phyloP scores from a whole-genome alignment of 2,113 vertebrate species.

The Misgurnus mizolepis region DNA sequence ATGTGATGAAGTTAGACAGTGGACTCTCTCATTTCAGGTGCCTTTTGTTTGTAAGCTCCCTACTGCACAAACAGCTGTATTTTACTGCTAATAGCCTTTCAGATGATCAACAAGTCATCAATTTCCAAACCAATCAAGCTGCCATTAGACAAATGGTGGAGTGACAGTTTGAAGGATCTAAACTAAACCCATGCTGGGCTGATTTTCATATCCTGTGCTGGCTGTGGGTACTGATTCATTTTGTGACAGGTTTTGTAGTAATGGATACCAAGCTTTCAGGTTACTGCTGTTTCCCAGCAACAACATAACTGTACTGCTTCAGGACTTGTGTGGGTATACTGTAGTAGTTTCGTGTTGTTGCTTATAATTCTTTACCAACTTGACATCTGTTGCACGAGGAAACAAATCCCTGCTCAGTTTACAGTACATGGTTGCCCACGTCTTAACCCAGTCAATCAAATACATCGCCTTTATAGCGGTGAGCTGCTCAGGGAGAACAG shows the following conservation, averaged over 20 bases:
- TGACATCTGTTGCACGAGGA: conserved; percentile 22
- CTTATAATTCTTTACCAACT: background rate
- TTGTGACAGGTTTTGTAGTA: background rate
- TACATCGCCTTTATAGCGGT: background rate
- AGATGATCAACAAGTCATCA: background rate
- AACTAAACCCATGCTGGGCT: background rate
- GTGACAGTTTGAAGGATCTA: background rate
- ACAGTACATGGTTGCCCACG: background rate
- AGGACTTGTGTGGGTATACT: conserved; percentile 13
- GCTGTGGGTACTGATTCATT: background rate
- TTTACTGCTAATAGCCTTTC: background rate
- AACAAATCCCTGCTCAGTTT: background rate
- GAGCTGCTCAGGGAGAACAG: background rate
- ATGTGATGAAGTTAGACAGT: background rate
- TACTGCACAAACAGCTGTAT: background rate
- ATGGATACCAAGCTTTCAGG: conserved; percentile 13
- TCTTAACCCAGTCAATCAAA: background rate
- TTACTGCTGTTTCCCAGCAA: conserved; percentile 40
- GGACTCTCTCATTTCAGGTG: background rate
- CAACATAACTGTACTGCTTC: background rate
- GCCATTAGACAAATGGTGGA: background rate
- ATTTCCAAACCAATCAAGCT: background rate
- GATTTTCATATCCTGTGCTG: background rate
- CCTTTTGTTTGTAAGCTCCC: background rate
- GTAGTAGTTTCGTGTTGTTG: background rate